Percentiles rank a stretch among this genome's conserved stretches.
These are phyloP conservation scores for Pemphigus obesinymphae DNA, from an alignment of 1,140 invertebrate genomes.

Conservation along the genomic window DNA sequence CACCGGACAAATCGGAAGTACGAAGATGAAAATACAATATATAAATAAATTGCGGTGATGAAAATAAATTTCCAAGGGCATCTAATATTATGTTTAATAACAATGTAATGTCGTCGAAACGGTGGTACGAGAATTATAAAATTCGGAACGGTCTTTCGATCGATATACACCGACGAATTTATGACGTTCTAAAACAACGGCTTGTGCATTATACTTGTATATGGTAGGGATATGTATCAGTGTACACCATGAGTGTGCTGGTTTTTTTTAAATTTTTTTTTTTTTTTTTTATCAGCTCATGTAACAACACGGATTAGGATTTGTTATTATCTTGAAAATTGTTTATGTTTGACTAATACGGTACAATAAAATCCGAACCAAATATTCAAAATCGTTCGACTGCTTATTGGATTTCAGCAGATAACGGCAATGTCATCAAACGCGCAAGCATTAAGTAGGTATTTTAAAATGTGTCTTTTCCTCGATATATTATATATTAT, in stretches of 20 bases:
- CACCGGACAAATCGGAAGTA: too few species aligned
- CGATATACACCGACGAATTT: background rate
- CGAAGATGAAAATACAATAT: too few species aligned
- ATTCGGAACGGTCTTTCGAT: background rate
- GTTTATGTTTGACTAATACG: slow-evolving; percentile 27
- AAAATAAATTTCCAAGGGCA: too few species aligned
- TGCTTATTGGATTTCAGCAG: slow-evolving; percentile 29
- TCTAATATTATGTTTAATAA: too few species aligned
- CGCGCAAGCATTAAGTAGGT: background rate
- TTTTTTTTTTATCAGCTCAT: background rate
- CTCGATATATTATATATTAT: background rate
- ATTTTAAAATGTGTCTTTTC: background rate
- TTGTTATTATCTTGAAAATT: slow-evolving; percentile 22
- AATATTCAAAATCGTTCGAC: slow-evolving; percentile 25
- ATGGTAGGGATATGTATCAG: background rate
- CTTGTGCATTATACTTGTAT: too few species aligned
- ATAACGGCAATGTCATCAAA: background rate
- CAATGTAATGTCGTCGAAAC: too few species aligned
- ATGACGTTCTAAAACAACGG: background rate
- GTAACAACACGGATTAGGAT: slow-evolving; percentile 23
- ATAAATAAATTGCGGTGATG: too few species aligned
- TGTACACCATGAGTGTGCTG: background rate
- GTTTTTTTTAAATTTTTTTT: too few species aligned
- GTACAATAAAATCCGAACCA: slow-evolving; percentile 35
- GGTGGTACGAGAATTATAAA: too few species aligned